phyloP scores from a whole-genome alignment of 2,797 vertebrate species.

The Margarornis squamiger region DNA sequence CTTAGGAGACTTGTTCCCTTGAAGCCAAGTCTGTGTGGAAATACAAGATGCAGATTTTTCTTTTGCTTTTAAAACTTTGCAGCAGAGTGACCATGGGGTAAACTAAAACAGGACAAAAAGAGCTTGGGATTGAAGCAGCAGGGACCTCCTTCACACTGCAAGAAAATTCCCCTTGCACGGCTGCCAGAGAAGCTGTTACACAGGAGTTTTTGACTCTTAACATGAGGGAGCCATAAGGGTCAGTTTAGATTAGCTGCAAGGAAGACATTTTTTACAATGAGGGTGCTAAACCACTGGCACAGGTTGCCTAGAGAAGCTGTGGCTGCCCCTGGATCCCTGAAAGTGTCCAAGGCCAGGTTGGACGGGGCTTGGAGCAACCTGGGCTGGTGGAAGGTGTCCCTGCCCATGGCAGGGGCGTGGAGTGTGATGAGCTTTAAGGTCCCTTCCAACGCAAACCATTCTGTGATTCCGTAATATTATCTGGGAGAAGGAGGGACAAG shows the following conservation, averaged over 20 bases:
- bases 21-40: neutral
- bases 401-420: neutral
- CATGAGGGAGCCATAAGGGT: neutral
- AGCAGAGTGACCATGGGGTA: rapidly evolving
- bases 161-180: neutral
- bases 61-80: neutral
- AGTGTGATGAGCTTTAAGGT: neutral
- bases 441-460: neutral
- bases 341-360: neutral
- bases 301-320: neutral
- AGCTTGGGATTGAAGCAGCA: neutral
- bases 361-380: neutral
- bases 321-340: neutral
- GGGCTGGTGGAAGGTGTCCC: neutral
- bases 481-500: neutral
- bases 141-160: neutral
- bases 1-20: neutral
- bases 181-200: neutral
- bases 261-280: neutral
- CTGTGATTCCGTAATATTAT: neutral
- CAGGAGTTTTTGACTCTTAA: neutral
- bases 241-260: neutral
- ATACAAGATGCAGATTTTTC: neutral
- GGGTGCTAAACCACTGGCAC: rapidly evolving
- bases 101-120: neutral